Evolutionary conservation across 2,888 invertebrate genomes (phyloP).

Genomic region (Lissocephala sabroskyi): DNA sequence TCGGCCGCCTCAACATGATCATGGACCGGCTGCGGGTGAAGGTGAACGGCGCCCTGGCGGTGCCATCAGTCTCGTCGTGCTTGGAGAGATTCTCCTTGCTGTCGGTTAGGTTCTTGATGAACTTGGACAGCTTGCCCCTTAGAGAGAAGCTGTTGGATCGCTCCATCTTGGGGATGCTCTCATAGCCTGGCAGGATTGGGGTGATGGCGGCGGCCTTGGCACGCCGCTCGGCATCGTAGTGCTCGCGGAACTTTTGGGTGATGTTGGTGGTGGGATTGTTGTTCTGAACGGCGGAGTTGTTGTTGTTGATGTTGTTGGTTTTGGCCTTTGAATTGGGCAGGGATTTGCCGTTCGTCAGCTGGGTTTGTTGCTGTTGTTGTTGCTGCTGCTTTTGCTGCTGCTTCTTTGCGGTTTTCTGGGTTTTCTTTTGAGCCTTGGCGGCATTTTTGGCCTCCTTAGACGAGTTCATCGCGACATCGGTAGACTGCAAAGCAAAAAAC

Average conservation of each 20-base stretch:
- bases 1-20: conserved; percentile 68
- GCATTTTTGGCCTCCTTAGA: conserved; percentile 59
- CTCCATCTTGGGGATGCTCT: conserved; percentile 66
- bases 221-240: conserved; percentile 41
- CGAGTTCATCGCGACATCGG: conserved; percentile 47
- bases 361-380: conserved; percentile 73
- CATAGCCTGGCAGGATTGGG: conserved; percentile 25
- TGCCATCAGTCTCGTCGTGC: conserved; percentile 24
- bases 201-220: conserved; percentile 20
- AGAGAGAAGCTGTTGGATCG: conserved; percentile 70
- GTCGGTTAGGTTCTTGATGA: conserved; percentile 68
- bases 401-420: conserved; percentile 65
- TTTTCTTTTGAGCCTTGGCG: conserved; percentile 73
- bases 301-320: conserved; percentile 11
- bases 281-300: conserved; percentile 10
- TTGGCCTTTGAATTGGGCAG: conserved; percentile 25
- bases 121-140: conserved; percentile 67
- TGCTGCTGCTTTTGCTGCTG: conserved; percentile 69
- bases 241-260: conserved; percentile 48
- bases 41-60: conserved; percentile 53
- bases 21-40: conserved; percentile 71
- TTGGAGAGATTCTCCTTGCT: conserved; percentile 71
- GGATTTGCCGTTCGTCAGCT: conserved; percentile 55
- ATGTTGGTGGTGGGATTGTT: conserved; percentile 23
- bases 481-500: too few relatives aligned